phyloP scores from a whole-genome alignment of 2,888 invertebrate genomes.

The Dasysyrphus albostriatus region DNA sequence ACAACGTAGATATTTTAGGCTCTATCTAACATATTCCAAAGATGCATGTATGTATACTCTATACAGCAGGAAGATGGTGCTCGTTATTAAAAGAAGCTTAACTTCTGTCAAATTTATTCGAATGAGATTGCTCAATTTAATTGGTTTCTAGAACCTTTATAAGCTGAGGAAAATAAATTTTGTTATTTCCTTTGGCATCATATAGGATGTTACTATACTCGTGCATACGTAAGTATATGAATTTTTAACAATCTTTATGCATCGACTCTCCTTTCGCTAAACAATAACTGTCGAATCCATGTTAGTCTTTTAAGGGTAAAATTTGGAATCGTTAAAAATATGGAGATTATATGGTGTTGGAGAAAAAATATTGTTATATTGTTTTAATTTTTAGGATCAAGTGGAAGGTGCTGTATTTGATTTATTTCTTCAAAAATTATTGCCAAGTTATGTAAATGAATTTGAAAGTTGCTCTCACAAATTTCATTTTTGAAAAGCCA shows the following conservation, averaged over 20 bases:
- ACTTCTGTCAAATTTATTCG: conserved; percentile 32
- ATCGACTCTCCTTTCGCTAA: background rate
- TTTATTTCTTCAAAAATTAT: too few species aligned
- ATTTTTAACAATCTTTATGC: background rate
- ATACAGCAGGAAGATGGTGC: conserved; percentile 8
- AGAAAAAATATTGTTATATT: too few species aligned
- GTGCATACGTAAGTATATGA: background rate
- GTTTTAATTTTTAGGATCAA: too few species aligned
- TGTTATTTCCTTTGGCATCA: background rate
- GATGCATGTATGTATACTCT: too few species aligned
- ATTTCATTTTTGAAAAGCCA: too few species aligned
- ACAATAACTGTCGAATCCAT: background rate
- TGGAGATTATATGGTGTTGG: background rate
- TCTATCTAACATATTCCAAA: background rate
- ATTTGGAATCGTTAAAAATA: background rate
- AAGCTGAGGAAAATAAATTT: background rate
- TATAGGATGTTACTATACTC: background rate
- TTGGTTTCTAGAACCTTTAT: conserved; percentile 14
- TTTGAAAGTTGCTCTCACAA: too few species aligned
- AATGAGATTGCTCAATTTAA: conserved; percentile 39
- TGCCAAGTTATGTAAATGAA: too few species aligned
- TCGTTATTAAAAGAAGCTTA: conserved; percentile 13
- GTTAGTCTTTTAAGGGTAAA: background rate
- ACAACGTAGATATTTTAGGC: background rate
- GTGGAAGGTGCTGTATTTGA: too few species aligned